Percentiles rank a stretch among this genome's conserved stretches.
These are phyloP conservation scores for Ophioderma brevispina DNA, from an alignment of 35 echinoderm and acorn worm genomes.

Conservation along the genomic window DNA sequence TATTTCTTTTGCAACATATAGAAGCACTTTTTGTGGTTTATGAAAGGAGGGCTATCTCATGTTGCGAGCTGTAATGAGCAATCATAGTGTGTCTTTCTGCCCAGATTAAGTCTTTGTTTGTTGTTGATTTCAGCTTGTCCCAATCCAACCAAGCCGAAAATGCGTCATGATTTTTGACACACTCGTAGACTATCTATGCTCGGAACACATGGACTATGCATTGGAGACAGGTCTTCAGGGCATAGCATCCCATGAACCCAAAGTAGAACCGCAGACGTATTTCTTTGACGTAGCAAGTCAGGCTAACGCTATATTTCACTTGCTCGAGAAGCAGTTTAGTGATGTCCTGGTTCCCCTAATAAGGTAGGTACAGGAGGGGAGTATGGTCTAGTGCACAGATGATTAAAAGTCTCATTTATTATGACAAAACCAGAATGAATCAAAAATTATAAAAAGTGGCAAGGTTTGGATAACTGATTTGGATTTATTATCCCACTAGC, in stretches of 20 bases:
- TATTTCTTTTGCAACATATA: too few species aligned
- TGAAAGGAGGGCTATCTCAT: too few species aligned
- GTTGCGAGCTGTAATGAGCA: too few species aligned
- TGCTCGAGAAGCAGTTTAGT: constrained; percentile 96
- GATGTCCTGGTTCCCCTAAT: constrained; percentile 92
- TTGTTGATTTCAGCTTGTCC: constrained; percentile 55
- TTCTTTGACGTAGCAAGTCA: constrained; percentile 91
- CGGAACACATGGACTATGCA: constrained; percentile 96
- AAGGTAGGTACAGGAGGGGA: constrained; percentile 56
- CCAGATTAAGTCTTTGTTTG: too few species aligned
- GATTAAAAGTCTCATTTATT: too few species aligned
- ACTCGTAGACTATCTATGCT: constrained; percentile 81
- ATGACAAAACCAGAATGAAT: too few species aligned
- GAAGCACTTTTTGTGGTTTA: too few species aligned
- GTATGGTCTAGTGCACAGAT: too few species aligned
- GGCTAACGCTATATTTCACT: constrained; percentile 96
- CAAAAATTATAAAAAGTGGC: too few species aligned
- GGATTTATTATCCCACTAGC: too few species aligned
- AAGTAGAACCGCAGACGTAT: constrained; percentile 65
- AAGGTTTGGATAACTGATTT: too few species aligned
- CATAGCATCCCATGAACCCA: constrained; percentile 71
- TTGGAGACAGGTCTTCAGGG: constrained; percentile 77
- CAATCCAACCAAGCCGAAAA: constrained; percentile 80
- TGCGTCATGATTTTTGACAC: constrained; percentile 85
- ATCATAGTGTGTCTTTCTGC: too few species aligned